These are phyloP conservation scores for Octomys mimax DNA, from an alignment of 2,797 vertebrate species.

Conservation along the genomic window DNA sequence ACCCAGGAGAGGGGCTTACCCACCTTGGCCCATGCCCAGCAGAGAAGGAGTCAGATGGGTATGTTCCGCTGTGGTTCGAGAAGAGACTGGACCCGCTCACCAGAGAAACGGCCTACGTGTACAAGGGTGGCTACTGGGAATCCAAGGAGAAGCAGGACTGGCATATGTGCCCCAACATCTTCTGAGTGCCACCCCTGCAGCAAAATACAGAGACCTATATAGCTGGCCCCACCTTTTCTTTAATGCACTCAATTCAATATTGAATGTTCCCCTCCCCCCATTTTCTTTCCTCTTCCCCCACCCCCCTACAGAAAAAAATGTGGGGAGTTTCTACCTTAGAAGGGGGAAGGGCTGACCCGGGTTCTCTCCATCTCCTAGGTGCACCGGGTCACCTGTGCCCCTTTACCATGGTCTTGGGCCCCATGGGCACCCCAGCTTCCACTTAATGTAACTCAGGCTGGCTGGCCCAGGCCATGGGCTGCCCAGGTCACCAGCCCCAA, in stretches of 20 bases:
- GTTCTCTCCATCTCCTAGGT: constrained; percentile 59
- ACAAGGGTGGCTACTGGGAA: constrained; percentile 99
- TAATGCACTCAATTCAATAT: constrained; percentile 83
- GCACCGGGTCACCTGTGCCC: constrained; percentile 69
- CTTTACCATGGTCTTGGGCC: constrained; percentile 64
- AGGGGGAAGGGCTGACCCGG: constrained; percentile 59
- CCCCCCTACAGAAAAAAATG: not conserved
- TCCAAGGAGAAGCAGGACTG: constrained; percentile 96
- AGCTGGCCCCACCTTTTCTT: constrained; percentile 81
- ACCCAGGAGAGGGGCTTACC: not conserved
- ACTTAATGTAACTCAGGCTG: constrained; percentile 61
- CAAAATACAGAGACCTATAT: constrained; percentile 58
- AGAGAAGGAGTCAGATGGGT: constrained; percentile 95
- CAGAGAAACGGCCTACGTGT: constrained; percentile 94
- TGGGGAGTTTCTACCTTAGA: not conserved
- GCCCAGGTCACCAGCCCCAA: constrained; percentile 65
- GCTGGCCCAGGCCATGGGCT: constrained; percentile 79
- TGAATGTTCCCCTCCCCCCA: constrained; percentile 25
- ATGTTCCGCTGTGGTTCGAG: constrained; percentile 97
- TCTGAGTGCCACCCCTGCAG: constrained; percentile 89
- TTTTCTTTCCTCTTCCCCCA: constrained; percentile 34
- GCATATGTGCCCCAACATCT: constrained; percentile 95
- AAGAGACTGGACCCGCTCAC: constrained; percentile 94
- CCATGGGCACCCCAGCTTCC: constrained; percentile 63
- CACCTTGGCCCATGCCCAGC: constrained; percentile 43